Evolutionary conservation across 2,888 invertebrate species (phyloP), one percentile per base, ranked within the genome.

Genomic region (Gari tellinella): DNA sequence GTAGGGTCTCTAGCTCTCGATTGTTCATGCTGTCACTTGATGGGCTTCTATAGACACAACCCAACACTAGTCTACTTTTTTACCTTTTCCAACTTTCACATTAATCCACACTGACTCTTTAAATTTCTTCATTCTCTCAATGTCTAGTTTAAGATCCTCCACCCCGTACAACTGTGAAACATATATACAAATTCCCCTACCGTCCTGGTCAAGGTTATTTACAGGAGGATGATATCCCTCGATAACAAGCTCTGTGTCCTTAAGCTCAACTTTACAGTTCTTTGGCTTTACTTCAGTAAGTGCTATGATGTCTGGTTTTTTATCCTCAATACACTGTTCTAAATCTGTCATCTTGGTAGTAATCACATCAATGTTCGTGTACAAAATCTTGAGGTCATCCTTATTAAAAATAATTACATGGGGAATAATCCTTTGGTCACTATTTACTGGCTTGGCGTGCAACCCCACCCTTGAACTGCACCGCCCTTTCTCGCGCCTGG

Each of bases 191-290:
- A 49, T 23, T 23, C 49, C 49, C 25, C 49, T 19, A 14, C 49
- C 49, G 19, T 49, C 49, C 25, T 19, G 19, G 21, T 49, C 49
- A 4, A 49, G 49, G 15, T 49, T 49, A 23, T 49, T 4, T 19
- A 49, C 25, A 19, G 49, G 49, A 7, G 49, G 49, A 19, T 49
- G 49, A 49, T 49, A 49, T 23, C 49, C 49, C 19, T 49, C 49
- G 3, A 49, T 49, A 21, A 23, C 25, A 4, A 49, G 25, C 7
- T 49, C 19, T 15, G 49, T 19, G 5, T 19, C 49, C 3, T 19
- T 19, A 5, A 49, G 25, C 15, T 19, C 3, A 4, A 21, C 19
- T 49, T 23, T 49, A 19, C 49, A 12, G 19, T 49, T 49, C 49
- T 49, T 49, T 23, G 49, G 49, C 19, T 49, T 23, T 4, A 49